Percentiles rank a stretch among this genome's conserved stretches.
Evolutionary conservation across 1,140 invertebrate species (phyloP).

Genomic region (fruit fly (Drosophila melanogaster)): DNA sequence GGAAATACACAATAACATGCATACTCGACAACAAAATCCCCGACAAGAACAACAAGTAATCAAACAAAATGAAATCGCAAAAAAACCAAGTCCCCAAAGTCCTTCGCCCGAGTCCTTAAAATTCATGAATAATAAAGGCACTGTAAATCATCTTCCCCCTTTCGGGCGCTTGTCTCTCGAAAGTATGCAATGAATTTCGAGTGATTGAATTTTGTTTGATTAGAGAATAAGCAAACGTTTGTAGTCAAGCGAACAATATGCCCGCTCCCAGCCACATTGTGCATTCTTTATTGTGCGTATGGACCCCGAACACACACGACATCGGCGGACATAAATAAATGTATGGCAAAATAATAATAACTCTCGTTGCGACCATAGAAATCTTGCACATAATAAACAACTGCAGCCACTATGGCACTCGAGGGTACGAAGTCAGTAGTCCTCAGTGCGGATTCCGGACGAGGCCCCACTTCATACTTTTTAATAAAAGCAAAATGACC

Average conservation of each 20-base stretch:
- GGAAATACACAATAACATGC: constrained; percentile 40
- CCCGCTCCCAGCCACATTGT: constrained; percentile 43
- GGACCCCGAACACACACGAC: constrained; percentile 22
- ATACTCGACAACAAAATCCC: constrained; percentile 36
- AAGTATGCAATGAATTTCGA: constrained; percentile 47
- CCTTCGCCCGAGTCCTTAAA: constrained; percentile 25
- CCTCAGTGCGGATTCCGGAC: background rate
- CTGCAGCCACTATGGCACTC: constrained; percentile 45
- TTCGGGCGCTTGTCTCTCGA: constrained; percentile 9
- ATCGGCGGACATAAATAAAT: constrained; percentile 31
- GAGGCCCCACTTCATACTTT: constrained; percentile 29
- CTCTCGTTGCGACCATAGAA: constrained; percentile 49
- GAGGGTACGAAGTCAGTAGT: background rate
- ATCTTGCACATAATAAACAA: constrained; percentile 80
- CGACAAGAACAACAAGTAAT: constrained; percentile 34
- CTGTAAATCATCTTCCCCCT: constrained; percentile 23
- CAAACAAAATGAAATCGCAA: constrained; percentile 35
- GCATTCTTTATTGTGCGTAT: constrained; percentile 58
- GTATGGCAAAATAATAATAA: constrained; percentile 51
- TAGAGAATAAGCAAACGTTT: constrained; percentile 36
- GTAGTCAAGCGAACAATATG: constrained; percentile 34
- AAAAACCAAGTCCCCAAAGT: constrained; percentile 26
- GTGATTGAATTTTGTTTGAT: constrained; percentile 60
- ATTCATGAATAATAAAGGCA: constrained; percentile 46
- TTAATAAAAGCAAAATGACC: constrained; percentile 79